Conservation (phyloP, 2,113 vertebrate species). For the Megaleporinus macrocephalus region DNA sequence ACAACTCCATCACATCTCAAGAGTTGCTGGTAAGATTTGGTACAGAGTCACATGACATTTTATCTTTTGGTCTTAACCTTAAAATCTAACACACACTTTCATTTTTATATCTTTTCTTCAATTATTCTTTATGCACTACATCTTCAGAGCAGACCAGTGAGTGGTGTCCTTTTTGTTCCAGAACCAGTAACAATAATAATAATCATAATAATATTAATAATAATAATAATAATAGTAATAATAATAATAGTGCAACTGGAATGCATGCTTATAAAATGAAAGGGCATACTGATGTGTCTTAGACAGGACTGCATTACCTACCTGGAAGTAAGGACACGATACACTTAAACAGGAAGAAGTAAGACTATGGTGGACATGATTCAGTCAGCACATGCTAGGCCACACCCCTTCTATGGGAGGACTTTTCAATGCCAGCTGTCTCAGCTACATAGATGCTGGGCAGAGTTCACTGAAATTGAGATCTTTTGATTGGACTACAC, state of each 20-base stretch:
- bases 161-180: too few species aligned
- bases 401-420: neutral
- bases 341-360: neutral
- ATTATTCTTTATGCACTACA: neutral
- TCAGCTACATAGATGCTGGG: too few species aligned
- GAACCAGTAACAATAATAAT: too few species aligned
- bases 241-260: neutral
- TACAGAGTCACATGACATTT: neutral
- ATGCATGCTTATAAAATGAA: neutral
- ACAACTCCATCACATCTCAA: conserved; percentile 89
- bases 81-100: neutral
- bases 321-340: neutral
- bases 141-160: neutral
- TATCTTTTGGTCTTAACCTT: too few species aligned
- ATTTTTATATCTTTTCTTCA: neutral
- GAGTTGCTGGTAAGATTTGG: conserved; percentile 91
- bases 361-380: neutral
- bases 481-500: too few species aligned
- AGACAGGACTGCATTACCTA: neutral
- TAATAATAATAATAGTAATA: too few species aligned
- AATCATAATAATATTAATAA: too few species aligned
- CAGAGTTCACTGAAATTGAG: too few species aligned
- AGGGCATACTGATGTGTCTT: too few species aligned
- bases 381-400: neutral
- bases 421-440: too few species aligned